Evolutionary conservation across 2,888 invertebrate species (phyloP).

Genomic region (Rhagonycha lutea): DNA sequence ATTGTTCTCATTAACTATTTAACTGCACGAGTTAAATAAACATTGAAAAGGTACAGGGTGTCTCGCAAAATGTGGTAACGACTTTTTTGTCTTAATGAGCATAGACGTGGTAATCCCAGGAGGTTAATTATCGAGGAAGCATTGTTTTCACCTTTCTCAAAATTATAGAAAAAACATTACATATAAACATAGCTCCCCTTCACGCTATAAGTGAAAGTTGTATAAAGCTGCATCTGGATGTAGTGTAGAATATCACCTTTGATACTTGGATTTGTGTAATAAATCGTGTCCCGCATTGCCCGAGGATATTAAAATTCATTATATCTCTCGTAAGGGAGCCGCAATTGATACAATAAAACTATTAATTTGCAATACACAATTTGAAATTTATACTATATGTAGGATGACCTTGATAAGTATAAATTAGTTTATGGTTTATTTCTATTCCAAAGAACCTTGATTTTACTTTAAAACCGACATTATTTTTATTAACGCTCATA

Average conservation of each 20-base stretch:
- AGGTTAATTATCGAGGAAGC: neutral
- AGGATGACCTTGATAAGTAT: neutral
- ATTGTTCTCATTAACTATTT: neutral
- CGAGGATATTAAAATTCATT: neutral
- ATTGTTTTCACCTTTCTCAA: constrained; percentile 1
- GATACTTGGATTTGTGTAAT: constrained; percentile 13
- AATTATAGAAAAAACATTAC: neutral
- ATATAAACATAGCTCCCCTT: constrained; percentile 11
- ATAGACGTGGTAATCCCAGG: neutral
- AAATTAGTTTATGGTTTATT: neutral
- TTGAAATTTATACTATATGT: neutral
- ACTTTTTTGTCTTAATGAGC: neutral
- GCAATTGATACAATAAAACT: neutral
- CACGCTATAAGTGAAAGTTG: constrained; percentile 23
- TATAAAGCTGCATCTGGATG: constrained; percentile 6
- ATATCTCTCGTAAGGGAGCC: neutral
- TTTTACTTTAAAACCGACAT: neutral
- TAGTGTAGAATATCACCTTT: constrained; percentile 10
- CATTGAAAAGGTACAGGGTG: neutral
- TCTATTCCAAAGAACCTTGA: constrained; percentile 8
- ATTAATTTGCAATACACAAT: neutral
- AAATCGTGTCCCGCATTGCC: constrained; percentile 5
- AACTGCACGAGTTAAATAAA: neutral
- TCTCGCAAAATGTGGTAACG: neutral
- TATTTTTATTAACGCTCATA: neutral